Base-by-base conservation (phyloP, 2,797 vertebrate genomes). In the Lepilemur ruficaudatus region DNA sequence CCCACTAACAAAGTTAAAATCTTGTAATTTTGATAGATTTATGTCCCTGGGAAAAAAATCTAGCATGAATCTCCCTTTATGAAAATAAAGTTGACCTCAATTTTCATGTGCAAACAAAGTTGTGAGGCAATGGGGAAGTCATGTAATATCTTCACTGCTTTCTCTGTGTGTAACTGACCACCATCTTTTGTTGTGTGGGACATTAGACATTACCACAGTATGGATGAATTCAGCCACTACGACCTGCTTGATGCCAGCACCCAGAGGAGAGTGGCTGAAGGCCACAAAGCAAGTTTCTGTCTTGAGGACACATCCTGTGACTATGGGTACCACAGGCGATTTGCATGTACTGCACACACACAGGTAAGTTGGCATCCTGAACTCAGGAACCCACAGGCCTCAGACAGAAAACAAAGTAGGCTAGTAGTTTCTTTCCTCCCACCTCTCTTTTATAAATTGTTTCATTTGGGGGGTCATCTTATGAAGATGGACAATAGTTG, bases 151-250 rank as follows among this genome's bases (percentile, higher is more conserved):
- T 41, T 82, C 22, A 6, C 22, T 50, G 12, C 43, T 35, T 65
- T 75, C 61, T 90, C 41, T 88, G 4, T 35, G 3, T 82, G 43
- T 61, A 61, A 82, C 86, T 94, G 91, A 97, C 57, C 90, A n/a
- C 85, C 20, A 0, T 94, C 23, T 70, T 57, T 72, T 90, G 52
- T 91, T 79, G 13, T 96, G 0, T 95, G 97, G 61, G 90, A 96
- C 95, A 41, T 97, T 97, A 99, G 99, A 97, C 99, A 99, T 98
- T 99, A 98, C 96, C 99, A 99, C 98, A 99, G 99, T 98, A 99
- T 99, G 99, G 99, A 99, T 59, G 99, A 99, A 98, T 99, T 99
- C 98, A 99, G 99, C 97, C 99, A 99, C 98, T 99, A 99, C 22
- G 99, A 99, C 41, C 99, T 99, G 97, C 97, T 99, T 97, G 99